phyloP scores from a whole-genome alignment of 2,797 vertebrate species.

The Poecilia wingei region DNA sequence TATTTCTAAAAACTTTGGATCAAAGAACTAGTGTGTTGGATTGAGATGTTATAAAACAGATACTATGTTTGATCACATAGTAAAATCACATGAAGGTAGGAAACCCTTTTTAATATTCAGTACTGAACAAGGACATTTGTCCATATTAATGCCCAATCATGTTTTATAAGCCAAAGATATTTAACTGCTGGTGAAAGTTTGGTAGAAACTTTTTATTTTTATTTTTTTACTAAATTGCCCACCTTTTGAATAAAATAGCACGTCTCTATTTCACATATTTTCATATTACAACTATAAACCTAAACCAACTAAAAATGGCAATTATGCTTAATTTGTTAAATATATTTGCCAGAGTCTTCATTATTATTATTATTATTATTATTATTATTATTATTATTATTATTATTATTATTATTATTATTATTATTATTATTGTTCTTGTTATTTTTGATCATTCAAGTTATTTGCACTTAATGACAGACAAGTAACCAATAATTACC shows the following conservation, averaged over 20 bases:
- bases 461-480: neutral
- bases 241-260: neutral
- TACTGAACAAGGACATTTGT: neutral
- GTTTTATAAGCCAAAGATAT: neutral
- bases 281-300: neutral
- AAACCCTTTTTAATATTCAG: neutral
- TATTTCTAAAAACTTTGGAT: slow-evolving; percentile 18
- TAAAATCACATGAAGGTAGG: neutral
- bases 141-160: neutral
- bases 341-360: neutral
- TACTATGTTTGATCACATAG: neutral
- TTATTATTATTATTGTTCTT: too few relatives aligned
- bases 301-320: neutral
- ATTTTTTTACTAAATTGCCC: neutral
- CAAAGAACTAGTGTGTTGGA: neutral
- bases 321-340: neutral
- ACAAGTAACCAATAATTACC: neutral
- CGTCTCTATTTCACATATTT: neutral
- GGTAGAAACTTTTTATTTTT: neutral
- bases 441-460: neutral
- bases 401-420: too few relatives aligned
- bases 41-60: neutral
- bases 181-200: neutral
- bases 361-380: neutral
- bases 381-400: neutral